Base-by-base conservation (phyloP, 2,797 vertebrate genomes). In the Halcyon badia region DNA sequence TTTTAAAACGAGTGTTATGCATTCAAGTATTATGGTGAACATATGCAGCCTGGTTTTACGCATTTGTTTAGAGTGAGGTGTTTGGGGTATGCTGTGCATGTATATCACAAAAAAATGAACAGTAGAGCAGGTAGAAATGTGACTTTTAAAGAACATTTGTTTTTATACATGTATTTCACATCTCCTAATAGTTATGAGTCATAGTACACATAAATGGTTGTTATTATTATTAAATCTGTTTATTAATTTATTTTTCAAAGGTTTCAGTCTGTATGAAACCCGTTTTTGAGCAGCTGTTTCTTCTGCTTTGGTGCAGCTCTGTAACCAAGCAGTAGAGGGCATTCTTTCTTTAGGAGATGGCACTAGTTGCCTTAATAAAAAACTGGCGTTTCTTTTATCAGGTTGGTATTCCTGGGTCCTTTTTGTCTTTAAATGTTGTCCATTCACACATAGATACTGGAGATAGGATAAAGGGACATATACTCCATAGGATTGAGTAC, bases 311-410 rank as follows among this genome's bases (percentile, higher is more conserved):
- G 44, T 81, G 86, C 83, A 94, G 79, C 61, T 90, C 82, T 93
- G 64, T 96, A 73, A 95, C 94, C 87, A 77, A 70, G 90, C 97
- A 97, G 97, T 89, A 97, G 97, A 95, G 97, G 97, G 97, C 94
- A 92, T 94, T 78, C 87, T 91, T 85, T 97, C 96, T 96, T 96
- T 80, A 97, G 88, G 60, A 96, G 90, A 96, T 30, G 18, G 31
- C 60, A 25, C 2, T 28, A 17, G 22, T 3, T 66, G 24, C 44
- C 26, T 24, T 37, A 28, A 14, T 33, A 33, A n/a, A 57, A 77
- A 57, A n/a, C 7, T 5, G 14, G 3, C 6, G 24, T 39, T 71
- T 72, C 37, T 52, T 42, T 71, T 26, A 28, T 17, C 24, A 66
- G 44, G 21, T 65, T 48, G 71, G 12, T 39, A 9, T 31, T 35